A percentile compares a stretch with the other conserved stretches of the same genome.
phyloP scores from a whole-genome alignment of 2,888 invertebrate species.

The Apamea monoglypha region DNA sequence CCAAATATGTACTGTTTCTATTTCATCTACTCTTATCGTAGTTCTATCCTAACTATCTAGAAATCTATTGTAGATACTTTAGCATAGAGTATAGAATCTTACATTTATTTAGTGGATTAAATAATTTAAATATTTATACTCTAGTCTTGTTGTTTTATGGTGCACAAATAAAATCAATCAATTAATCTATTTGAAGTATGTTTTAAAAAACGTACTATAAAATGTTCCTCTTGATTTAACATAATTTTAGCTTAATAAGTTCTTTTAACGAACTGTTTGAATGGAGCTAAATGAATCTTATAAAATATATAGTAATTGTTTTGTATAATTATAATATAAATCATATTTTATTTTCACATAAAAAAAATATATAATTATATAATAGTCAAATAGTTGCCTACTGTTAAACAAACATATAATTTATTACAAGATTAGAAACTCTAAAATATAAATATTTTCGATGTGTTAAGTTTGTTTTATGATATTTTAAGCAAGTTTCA shows the following conservation, averaged over 20 bases:
- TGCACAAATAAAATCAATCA: constrained; percentile 66
- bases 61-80: constrained; percentile 62
- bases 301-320: constrained; percentile 25
- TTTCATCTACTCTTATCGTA: constrained; percentile 54
- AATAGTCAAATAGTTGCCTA: neutral
- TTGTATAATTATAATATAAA: neutral
- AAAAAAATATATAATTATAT: constrained; percentile 9
- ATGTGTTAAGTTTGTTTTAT: constrained; percentile 8
- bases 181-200: constrained; percentile 40
- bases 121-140: constrained; percentile 48
- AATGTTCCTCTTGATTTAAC: constrained; percentile 50
- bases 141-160: constrained; percentile 60
- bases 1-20: constrained; percentile 41
- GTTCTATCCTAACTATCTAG: constrained; percentile 61
- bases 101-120: constrained; percentile 49
- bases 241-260: constrained; percentile 11
- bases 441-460: neutral
- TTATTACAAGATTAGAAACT: constrained; percentile 7
- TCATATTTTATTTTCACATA: constrained; percentile 3
- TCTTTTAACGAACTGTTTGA: constrained; percentile 4
- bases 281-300: neutral
- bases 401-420: constrained; percentile 7
- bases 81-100: constrained; percentile 59
- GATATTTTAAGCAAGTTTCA: neutral
- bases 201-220: constrained; percentile 55